phyloP scores from a whole-genome alignment of 1,140 invertebrate genomes.

The Leptinotarsa defecta region DNA sequence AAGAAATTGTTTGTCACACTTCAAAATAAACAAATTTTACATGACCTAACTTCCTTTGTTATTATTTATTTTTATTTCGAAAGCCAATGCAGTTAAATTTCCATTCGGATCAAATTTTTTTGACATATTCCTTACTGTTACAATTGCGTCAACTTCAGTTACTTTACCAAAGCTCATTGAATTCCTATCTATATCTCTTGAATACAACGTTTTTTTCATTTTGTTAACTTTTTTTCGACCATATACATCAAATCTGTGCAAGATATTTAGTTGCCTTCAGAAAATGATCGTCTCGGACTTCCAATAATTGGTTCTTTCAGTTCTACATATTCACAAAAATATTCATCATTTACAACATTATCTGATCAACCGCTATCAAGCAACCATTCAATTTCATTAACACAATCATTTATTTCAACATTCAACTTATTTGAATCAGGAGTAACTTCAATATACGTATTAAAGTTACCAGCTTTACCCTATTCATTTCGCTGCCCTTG shows the following conservation, averaged over 20 bases:
- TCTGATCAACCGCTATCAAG: too few relatives aligned
- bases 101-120: conserved; percentile 31
- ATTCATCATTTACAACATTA: too few relatives aligned
- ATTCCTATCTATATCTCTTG: conserved; percentile 47
- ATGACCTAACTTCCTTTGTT: conserved; percentile 48
- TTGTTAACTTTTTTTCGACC: conserved; percentile 39
- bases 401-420: too few relatives aligned
- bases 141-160: too few relatives aligned
- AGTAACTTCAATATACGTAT: too few relatives aligned
- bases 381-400: too few relatives aligned
- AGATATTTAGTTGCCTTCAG: conserved; percentile 50
- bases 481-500: too few relatives aligned
- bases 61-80: conserved; percentile 46
- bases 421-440: too few relatives aligned
- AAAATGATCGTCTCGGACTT: conserved; percentile 38
- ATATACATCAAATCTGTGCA: conserved; percentile 37
- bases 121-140: too few relatives aligned
- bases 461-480: too few relatives aligned
- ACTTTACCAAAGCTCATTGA: conserved; percentile 42
- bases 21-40: conserved; percentile 52
- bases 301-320: too few relatives aligned
- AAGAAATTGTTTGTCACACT: conserved; percentile 44
- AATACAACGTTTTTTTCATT: conserved; percentile 49
- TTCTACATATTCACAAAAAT: too few relatives aligned
- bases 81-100: conserved; percentile 38